A percentile compares a stretch with the other conserved stretches of the same genome.
Evolutionary conservation across 53 echinoderm and acorn worm species (phyloP).

Genomic region (Henricia sp.): DNA sequence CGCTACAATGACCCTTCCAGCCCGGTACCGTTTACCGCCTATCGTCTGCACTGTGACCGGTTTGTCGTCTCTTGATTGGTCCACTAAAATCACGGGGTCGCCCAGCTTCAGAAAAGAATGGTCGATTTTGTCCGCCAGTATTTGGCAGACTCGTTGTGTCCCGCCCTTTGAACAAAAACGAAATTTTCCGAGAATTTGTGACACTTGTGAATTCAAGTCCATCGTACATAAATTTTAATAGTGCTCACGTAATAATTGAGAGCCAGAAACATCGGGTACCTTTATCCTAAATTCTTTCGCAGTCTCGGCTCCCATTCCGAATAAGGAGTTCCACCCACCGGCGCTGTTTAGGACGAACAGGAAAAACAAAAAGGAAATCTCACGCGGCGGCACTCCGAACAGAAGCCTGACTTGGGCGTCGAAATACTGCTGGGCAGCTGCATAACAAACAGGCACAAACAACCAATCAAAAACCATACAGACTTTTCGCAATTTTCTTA

Average conservation of each 20-base stretch:
- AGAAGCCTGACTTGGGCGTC: conserved; percentile 75
- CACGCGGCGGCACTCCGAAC: conserved; percentile 79
- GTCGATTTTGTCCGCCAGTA: conserved; percentile 71
- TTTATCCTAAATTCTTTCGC: conserved; percentile 71
- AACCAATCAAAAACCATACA: too few relatives aligned
- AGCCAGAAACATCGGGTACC: conserved; percentile 15
- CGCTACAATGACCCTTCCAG: conserved; percentile 76
- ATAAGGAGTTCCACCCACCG: conserved; percentile 82
- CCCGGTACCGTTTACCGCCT: conserved; percentile 66
- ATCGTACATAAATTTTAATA: neutral
- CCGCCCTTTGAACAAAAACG: conserved; percentile 93
- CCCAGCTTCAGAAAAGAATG: conserved; percentile 63
- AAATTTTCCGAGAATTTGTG: too few relatives aligned
- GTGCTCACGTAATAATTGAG: neutral
- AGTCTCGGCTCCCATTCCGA: conserved; percentile 63
- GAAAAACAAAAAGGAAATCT: conserved; percentile 93
- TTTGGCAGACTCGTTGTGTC: conserved; percentile 82
- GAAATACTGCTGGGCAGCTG: conserved; percentile 66
- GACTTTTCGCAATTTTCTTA: too few relatives aligned
- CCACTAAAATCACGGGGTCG: conserved; percentile 75
- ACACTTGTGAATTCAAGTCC: too few relatives aligned
- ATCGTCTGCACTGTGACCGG: conserved; percentile 64
- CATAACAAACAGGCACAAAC: too few relatives aligned
- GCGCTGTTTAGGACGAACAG: conserved; percentile 73
- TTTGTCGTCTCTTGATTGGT: conserved; percentile 64